Evolutionary conservation across 2,888 invertebrate species (phyloP), one percentile per base, ranked within the genome.

Genomic region (Rosalia funebris): DNA sequence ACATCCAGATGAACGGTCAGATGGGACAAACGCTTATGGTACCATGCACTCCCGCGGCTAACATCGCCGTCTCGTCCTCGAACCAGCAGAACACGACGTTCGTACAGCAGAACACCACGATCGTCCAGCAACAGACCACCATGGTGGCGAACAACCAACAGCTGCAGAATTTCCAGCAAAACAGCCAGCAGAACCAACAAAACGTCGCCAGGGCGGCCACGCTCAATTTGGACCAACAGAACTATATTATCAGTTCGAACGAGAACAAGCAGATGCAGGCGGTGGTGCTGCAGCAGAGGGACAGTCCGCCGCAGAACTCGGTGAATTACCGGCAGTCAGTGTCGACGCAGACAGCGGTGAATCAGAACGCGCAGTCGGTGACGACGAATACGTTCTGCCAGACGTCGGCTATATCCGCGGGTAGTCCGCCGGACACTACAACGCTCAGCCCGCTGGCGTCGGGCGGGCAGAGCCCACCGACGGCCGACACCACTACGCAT

Each of bases 101-200:
- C 73, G 91, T 93, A 1, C 93, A 92, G 70, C 92, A 93, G 71
- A 93, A 93, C 75, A 92, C 93, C 0, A 92, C 93, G 0, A 92
- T 93, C 71, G 91, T 92, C 1, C 91, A 91, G 73, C 91, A 91
- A 71, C 91, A 91, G 77, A 91, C 91, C 0, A 91, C 91, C 0
- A 87, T 91, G 82, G 88, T 91, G 1, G 88, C 90, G 0, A 90
- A 89, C 72, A 88, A 90, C 71, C 88, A 86, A 64, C 84, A 84
- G 39, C 78, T 83, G 62, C 82, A 83, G 75, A 82, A 77, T 62
- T 72, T 73, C 53, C 73, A 71, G 46, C 70, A 63, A 46, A 54
- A 57, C 12, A 64, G 47, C 36, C 63, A 64, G 58, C 65, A 66
- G 37, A 65, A 46, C 17, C 52, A 63, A 12, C 65, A 69, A 19